Conservation (phyloP, 2,797 vertebrate species). For the Sebastolobus alascanus region DNA sequence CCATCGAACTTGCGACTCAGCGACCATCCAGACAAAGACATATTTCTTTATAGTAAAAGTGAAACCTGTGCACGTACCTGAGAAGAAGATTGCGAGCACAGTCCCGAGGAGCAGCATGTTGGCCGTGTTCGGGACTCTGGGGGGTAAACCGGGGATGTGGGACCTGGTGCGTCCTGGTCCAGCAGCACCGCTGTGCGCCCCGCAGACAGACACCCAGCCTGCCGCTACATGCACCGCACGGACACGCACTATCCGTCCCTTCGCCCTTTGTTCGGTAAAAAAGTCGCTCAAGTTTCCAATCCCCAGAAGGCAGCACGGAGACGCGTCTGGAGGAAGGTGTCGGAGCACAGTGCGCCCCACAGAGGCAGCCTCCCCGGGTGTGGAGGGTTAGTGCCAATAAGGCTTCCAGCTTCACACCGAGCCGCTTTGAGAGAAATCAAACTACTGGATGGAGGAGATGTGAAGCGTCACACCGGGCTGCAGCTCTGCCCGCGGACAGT, state of each 20-base stretch:
- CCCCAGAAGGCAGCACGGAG: constrained; percentile 11
- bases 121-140: constrained; percentile 33
- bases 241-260: constrained; percentile 1
- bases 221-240: constrained; percentile 57
- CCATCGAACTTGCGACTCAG: constrained; percentile 17
- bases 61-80: constrained; percentile 70
- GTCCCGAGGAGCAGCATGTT: constrained; percentile 78
- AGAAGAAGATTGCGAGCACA: constrained; percentile 69
- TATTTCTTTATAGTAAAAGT: not conserved
- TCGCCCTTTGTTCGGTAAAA: constrained; percentile 19
- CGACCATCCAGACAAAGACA: constrained; percentile 20
- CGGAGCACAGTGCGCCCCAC: constrained; percentile 39
- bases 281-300: constrained; percentile 60
- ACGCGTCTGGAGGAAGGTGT: constrained; percentile 19
- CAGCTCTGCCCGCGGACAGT: constrained; percentile 48
- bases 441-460: constrained; percentile 22
- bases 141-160: constrained; percentile 8
- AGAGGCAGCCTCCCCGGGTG: constrained; percentile 21
- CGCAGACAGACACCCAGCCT: constrained; percentile 48
- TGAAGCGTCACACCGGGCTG: constrained; percentile 46
- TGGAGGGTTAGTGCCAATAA: constrained; percentile 20
- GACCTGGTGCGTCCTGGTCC: constrained; percentile 56
- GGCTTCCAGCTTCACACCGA: constrained; percentile 18
- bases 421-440: constrained; percentile 14
- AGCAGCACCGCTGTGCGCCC: constrained; percentile 63